These are phyloP conservation scores for Drosophila novamexicana DNA, from an alignment of 1,140 invertebrate genomes.

Conservation along the genomic window DNA sequence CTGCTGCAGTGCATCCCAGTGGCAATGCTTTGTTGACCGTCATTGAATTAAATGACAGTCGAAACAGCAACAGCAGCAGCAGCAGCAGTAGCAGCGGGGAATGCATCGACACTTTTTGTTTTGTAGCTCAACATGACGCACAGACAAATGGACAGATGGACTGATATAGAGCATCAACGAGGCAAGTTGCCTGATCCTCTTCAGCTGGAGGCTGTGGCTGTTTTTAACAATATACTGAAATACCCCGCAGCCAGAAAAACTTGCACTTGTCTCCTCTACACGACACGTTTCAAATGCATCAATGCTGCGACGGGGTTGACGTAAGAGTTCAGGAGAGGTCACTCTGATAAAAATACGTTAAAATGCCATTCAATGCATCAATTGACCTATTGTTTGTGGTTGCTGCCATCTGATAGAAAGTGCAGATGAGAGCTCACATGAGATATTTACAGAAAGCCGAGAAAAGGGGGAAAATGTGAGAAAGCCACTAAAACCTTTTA, in stretches of 20 bases:
- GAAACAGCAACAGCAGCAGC: constrained; percentile 43
- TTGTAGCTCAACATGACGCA: constrained; percentile 25
- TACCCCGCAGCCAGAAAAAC: constrained; percentile 23
- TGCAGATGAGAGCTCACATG: constrained; percentile 19
- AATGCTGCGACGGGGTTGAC: background rate
- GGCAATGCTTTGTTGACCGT: constrained; percentile 73
- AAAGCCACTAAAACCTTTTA: background rate
- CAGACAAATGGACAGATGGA: constrained; percentile 6
- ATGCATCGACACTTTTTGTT: constrained; percentile 39
- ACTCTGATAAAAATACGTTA: constrained; percentile 28
- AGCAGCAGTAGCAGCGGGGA: constrained; percentile 27
- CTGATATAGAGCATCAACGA: constrained; percentile 5
- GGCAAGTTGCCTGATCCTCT: constrained; percentile 12
- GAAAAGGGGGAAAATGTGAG: background rate
- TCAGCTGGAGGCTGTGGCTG: constrained; percentile 18
- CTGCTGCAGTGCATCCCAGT: constrained; percentile 61
- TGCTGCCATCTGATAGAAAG: constrained; percentile 6
- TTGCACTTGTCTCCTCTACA: constrained; percentile 39
- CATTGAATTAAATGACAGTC: constrained; percentile 77
- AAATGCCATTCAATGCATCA: constrained; percentile 26
- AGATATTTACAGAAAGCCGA: background rate
- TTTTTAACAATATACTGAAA: constrained; percentile 37
- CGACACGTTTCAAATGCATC: constrained; percentile 34
- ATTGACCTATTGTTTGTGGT: constrained; percentile 32
- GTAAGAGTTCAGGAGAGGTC: background rate